A percentile compares a stretch with the other conserved stretches of the same genome.
phyloP scores from a whole-genome alignment of 64 coral and sea anemone genomes.

The Actinia tenebrosa region DNA sequence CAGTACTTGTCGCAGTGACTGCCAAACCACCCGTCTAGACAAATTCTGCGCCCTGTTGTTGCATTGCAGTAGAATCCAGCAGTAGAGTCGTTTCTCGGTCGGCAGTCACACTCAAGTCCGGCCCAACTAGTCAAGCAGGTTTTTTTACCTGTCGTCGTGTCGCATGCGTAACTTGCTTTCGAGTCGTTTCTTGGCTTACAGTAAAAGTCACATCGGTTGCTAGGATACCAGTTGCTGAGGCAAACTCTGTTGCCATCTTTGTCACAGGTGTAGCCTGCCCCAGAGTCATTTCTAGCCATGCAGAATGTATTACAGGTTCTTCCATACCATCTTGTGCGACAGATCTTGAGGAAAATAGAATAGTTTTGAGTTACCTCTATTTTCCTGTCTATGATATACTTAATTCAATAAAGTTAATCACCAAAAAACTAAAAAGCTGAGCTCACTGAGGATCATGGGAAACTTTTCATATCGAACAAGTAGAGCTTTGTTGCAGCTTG shows the following conservation, averaged over 20 bases:
- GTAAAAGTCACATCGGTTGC: constrained; percentile 46
- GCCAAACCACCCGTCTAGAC: constrained; percentile 58
- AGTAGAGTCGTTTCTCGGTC: constrained; percentile 47
- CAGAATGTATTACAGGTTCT: constrained; percentile 49
- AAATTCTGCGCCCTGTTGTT: constrained; percentile 42
- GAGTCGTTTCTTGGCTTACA: constrained; percentile 61
- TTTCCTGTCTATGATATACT: neutral
- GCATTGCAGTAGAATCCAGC: constrained; percentile 50
- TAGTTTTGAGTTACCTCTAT: neutral
- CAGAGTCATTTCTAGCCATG: constrained; percentile 46
- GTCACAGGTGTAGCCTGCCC: constrained; percentile 57
- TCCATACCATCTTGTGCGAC: constrained; percentile 57
- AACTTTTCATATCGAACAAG: too few species aligned
- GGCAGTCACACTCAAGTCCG: constrained; percentile 72
- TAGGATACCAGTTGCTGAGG: constrained; percentile 69
- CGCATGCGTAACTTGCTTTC: constrained; percentile 50
- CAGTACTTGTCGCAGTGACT: constrained; percentile 37
- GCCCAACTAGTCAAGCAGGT: constrained; percentile 55
- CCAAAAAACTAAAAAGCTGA: too few species aligned
- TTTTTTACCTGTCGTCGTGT: constrained; percentile 38
- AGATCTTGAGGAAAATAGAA: constrained; percentile 13
- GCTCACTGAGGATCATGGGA: too few species aligned
- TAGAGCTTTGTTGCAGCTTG: too few species aligned
- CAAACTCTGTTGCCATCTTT: constrained; percentile 43
- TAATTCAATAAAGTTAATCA: too few species aligned